Conservation (phyloP, 2,113 vertebrate species). For the Lophius piscatorius region DNA sequence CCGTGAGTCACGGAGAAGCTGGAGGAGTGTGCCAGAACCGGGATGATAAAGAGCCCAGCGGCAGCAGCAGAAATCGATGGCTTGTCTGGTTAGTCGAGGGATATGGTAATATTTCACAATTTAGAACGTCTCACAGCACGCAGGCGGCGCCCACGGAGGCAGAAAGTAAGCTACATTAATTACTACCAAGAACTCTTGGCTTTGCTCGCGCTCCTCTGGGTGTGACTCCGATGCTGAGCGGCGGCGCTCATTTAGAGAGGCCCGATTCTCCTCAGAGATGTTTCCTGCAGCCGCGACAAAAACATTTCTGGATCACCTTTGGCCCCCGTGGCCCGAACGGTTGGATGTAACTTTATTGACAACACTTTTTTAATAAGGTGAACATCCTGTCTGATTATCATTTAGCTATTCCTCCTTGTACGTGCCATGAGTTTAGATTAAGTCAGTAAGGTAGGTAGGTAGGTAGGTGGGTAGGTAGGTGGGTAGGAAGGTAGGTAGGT, state of each 20-base stretch:
- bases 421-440: no score
- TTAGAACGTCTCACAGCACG: conserved; percentile 24
- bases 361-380: no score
- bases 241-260: background rate
- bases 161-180: conserved; percentile 27
- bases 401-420: no score
- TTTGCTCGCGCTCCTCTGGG: conserved; percentile 12
- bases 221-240: conserved; percentile 3
- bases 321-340: no score
- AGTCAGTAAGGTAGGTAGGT: no score
- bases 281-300: no score
- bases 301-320: no score
- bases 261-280: no score
- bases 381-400: no score
- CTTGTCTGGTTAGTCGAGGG: conserved; percentile 29
- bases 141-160: conserved; percentile 6
- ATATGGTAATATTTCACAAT: conserved; percentile 52
- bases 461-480: no score
- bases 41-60: conserved; percentile 27
- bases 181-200: conserved; percentile 4
- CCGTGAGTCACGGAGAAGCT: conserved; percentile 31
- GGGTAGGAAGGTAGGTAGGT: no score
- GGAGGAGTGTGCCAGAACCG: conserved; percentile 23
- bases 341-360: no score
- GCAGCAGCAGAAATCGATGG: conserved; percentile 60